A percentile compares a stretch with the other conserved stretches of the same genome.
Evolutionary conservation across 2,797 vertebrate species (phyloP).

Genomic region (Cryptoprocta ferox): DNA sequence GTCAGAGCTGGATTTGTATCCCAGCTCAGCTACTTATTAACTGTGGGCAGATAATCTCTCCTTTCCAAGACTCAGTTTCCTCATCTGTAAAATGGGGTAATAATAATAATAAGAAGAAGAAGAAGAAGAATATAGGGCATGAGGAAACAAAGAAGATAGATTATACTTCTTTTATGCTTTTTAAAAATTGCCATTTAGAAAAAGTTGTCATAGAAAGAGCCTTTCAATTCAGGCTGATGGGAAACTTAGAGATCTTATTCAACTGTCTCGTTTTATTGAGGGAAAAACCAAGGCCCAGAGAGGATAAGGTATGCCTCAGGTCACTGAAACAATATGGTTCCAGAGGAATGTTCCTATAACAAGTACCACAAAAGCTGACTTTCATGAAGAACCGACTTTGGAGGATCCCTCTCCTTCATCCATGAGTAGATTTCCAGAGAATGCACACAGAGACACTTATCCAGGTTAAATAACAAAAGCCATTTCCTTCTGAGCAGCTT

Average conservation of each 20-base stretch:
- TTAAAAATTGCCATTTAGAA: neutral
- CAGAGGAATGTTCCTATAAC: neutral
- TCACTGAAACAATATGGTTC: neutral
- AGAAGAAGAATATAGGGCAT: neutral
- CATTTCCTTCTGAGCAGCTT: conserved; percentile 68
- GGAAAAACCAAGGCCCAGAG: conserved; percentile 7
- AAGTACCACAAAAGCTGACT: neutral
- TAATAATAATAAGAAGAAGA: no score
- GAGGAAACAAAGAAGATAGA: conserved; percentile 37
- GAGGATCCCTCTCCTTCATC: neutral
- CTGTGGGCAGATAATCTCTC: neutral
- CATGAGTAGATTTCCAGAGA: conserved; percentile 47
- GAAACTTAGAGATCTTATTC: neutral
- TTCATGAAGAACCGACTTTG: neutral
- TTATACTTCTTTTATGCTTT: neutral
- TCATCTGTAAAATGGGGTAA: conserved; percentile 35
- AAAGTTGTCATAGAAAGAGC: neutral
- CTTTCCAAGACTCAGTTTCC: conserved; percentile 12
- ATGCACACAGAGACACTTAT: conserved; percentile 6
- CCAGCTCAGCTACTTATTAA: neutral
- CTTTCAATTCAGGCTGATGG: neutral
- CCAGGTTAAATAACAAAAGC: conserved; percentile 55
- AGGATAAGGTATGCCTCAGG: neutral
- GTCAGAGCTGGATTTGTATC: neutral
- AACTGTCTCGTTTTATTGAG: conserved; percentile 20